Evolutionary conservation across 2,888 invertebrate genomes (phyloP).

Genomic region (Pseudolycoriella hygida): DNA sequence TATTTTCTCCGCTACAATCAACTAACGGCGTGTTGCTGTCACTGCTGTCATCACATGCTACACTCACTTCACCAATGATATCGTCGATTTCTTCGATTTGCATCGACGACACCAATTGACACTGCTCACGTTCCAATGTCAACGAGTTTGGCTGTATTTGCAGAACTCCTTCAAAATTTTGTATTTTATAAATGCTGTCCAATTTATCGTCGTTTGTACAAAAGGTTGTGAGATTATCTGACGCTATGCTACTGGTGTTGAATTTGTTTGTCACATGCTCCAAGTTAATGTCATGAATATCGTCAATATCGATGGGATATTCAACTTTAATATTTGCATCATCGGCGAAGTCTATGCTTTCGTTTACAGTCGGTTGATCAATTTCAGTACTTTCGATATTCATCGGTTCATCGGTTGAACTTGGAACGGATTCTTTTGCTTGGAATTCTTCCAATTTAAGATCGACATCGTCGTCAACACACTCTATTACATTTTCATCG

Average conservation of each 20-base stretch:
- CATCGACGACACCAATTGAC: background rate
- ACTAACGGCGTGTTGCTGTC: constrained; percentile 27
- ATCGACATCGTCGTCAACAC: background rate
- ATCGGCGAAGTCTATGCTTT: background rate
- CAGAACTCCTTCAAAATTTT: constrained; percentile 11
- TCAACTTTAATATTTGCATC: background rate
- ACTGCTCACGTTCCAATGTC: constrained; percentile 9
- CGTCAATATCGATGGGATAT: background rate
- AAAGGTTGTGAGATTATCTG: constrained; percentile 4
- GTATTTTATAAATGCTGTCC: constrained; percentile 9
- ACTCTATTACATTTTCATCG: background rate
- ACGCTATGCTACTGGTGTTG: background rate
- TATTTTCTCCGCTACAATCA: constrained; percentile 15
- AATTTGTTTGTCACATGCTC: background rate
- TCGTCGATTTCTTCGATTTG: constrained; percentile 25
- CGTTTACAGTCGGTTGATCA: background rate
- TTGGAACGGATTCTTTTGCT: background rate
- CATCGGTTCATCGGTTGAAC: background rate
- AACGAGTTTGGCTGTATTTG: constrained; percentile 13
- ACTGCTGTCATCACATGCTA: constrained; percentile 15
- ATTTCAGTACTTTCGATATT: background rate
- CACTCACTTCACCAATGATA: constrained; percentile 14
- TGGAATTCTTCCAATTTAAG: background rate
- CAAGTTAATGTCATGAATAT: background rate
- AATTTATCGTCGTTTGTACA: constrained; percentile 2